Base-by-base conservation (phyloP, 2,797 vertebrate genomes). In the Sternotherus odoratus region DNA sequence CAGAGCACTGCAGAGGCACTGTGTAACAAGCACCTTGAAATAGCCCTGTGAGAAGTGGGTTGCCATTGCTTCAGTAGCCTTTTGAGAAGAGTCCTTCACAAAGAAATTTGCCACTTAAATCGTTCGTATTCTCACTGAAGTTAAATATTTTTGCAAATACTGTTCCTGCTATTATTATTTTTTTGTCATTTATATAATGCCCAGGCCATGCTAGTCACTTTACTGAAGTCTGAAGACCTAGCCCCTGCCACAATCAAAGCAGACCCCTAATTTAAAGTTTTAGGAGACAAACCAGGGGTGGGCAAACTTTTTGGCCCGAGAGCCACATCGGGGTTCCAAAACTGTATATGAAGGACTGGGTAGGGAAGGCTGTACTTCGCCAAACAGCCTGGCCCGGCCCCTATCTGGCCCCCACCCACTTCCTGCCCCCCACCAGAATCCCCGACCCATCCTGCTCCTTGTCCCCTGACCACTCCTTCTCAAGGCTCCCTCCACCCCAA, bases 61-160 rank as follows among this genome's bases (percentile, higher is more conserved):
- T 63, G 30, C 30, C 12, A 3, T n/a, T 33, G 33, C 33, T 63
- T 63, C 60, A 17, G 15, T 63, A 33, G 30, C 30, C 7, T 60
- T 69, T 69, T 69, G 49, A 75, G 30, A n/a, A 46, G 21, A 1
- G 17, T 83, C 75, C 9, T 77, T 88, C 85, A 91, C 91, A 94
- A 89, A 94, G 24, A 93, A 93, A 93, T 82, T 92, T 5, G 77
- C 92, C 87, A 2, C 88, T 95, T 63, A 81, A 93, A 94, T 89
- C 89, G 50, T 46, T n/a, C 79, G 85, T 1, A 1, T 21, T 72
- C 46, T 93, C 91, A 82, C 0, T 5, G 39, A 92, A 86, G 83
- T 95, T 96, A 95, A 69, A 36, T 23, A 69, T 39, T 72, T 94
- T 94, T 97, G 92, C 69, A 43, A 23, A 6, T 89, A 95, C 93